A percentile compares a stretch with the other conserved stretches of the same genome.
Conservation (phyloP, 2,888 invertebrate genomes). For the Halictus quadricinctus region DNA sequence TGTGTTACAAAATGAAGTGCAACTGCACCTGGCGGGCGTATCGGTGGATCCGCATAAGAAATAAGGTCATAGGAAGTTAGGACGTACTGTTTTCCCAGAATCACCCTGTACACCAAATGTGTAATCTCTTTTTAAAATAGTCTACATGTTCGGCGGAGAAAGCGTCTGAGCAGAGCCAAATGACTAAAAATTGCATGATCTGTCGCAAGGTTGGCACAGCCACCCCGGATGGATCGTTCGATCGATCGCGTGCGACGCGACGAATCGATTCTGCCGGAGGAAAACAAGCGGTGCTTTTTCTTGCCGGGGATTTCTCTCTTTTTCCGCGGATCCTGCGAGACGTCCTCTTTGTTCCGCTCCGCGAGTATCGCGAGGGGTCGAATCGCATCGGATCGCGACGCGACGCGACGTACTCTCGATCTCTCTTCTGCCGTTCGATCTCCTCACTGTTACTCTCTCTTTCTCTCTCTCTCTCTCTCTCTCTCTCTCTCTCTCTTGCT, state of each 20-base stretch:
- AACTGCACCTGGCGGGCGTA: no score
- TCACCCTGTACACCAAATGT: background rate
- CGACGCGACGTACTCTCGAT: background rate
- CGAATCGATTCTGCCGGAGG: constrained; percentile 11
- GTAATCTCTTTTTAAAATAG: background rate
- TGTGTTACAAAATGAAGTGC: no score
- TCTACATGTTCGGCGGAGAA: background rate
- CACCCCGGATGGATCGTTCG: constrained; percentile 20
- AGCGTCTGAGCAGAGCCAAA: background rate
- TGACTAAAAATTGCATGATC: background rate
- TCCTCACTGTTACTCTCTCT: background rate
- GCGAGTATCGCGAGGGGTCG: constrained; percentile 14
- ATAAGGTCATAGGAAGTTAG: no score
- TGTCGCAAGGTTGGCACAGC: background rate
- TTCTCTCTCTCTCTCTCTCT: background rate
- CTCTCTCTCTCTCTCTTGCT: background rate
- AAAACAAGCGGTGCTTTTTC: constrained; percentile 27
- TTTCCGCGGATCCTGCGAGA: constrained; percentile 15
- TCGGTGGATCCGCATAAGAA: no score
- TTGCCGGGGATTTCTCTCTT: constrained; percentile 37
- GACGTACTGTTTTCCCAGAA: background rate
- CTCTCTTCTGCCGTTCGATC: background rate
- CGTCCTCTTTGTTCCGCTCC: constrained; percentile 5
- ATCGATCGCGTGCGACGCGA: constrained; percentile 6
- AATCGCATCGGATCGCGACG: constrained; percentile 34